Conservation (phyloP, 2,797 vertebrate species). For the Epinephelus malabaricus region DNA sequence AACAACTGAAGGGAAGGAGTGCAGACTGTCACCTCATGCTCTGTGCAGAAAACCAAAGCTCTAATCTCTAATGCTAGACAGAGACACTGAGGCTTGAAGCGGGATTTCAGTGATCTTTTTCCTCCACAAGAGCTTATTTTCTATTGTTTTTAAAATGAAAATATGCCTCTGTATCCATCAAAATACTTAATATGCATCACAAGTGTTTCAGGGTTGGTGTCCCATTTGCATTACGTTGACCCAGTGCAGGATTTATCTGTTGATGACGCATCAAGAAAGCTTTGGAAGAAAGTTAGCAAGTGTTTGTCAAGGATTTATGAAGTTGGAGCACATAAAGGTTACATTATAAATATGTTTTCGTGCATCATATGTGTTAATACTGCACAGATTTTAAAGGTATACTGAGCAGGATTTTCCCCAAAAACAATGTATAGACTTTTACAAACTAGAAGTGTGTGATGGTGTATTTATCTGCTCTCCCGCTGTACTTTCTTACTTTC, state of each 20-base stretch:
- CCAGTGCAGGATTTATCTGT: background rate
- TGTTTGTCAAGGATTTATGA: too few relatives aligned
- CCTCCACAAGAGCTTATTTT: background rate
- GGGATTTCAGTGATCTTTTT: background rate
- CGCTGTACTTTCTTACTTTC: too few relatives aligned
- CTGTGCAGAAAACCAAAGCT: background rate
- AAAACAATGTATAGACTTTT: too few relatives aligned
- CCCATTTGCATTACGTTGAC: background rate
- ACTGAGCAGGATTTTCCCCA: too few relatives aligned
- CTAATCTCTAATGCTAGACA: background rate
- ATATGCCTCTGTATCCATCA: background rate
- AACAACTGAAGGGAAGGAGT: slow-evolving; percentile 16
- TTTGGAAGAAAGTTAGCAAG: too few relatives aligned
- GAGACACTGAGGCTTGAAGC: background rate
- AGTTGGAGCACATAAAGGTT: too few relatives aligned
- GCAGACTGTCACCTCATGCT: slow-evolving; percentile 11
- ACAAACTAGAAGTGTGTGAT: too few relatives aligned
- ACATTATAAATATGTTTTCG: too few relatives aligned
- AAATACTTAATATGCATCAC: background rate
- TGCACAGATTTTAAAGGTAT: background rate
- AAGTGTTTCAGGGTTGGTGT: background rate
- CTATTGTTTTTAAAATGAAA: background rate
- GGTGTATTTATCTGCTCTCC: too few relatives aligned
- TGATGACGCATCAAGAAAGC: background rate
- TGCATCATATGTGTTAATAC: too few relatives aligned